phyloP scores from a whole-genome alignment of 2,888 invertebrate species.

The Drosophila limbata region DNA sequence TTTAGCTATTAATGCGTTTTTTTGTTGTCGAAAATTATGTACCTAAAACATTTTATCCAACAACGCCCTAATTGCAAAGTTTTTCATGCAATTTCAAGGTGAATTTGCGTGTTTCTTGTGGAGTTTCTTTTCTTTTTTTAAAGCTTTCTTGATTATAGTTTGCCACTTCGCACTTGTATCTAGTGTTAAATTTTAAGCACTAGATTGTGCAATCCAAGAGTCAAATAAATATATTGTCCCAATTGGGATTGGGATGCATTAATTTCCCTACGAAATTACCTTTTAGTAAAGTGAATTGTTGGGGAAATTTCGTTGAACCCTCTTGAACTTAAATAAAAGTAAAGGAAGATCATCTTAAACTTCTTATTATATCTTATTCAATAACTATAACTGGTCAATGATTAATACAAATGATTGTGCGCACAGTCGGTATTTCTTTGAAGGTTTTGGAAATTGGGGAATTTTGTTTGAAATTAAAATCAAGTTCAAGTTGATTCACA shows the following conservation, averaged over 20 bases:
- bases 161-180: slow-evolving; percentile 24
- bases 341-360: background rate
- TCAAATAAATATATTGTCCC: background rate
- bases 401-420: slow-evolving; percentile 7
- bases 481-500: slow-evolving; percentile 35
- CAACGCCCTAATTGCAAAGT: slow-evolving; percentile 31
- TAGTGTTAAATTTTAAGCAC: slow-evolving; percentile 12
- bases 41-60: slow-evolving; percentile 18
- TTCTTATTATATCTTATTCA: background rate
- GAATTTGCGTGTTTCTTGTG: slow-evolving; percentile 42
- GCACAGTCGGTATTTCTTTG: background rate
- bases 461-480: background rate
- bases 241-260: background rate
- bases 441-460: background rate
- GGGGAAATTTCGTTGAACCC: no score
- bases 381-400: slow-evolving; percentile 5
- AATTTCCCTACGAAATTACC: no score
- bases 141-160: slow-evolving; percentile 19
- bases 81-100: slow-evolving; percentile 64
- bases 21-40: slow-evolving; percentile 47
- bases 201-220: slow-evolving; percentile 21
- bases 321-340: background rate
- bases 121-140: slow-evolving; percentile 4
- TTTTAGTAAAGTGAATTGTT: no score
- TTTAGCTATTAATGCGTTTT: slow-evolving; percentile 48